phyloP scores from a whole-genome alignment of 1,140 invertebrate genomes.

The Pseudachorutes palmiensis region DNA sequence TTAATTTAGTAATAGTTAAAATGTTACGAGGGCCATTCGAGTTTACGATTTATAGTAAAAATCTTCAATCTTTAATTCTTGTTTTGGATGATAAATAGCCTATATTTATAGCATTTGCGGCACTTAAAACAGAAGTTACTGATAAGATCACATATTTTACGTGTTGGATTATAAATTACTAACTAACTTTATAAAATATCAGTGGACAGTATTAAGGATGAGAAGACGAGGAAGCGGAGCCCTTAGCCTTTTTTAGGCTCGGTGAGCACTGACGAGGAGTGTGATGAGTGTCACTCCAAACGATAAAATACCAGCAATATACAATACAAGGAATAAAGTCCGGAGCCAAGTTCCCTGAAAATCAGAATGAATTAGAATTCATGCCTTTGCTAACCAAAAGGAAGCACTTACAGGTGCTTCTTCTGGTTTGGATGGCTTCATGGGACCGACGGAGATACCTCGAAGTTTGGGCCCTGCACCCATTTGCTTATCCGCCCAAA shows the following conservation, averaged over 20 bases:
- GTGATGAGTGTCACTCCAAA: not conserved
- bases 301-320: not conserved
- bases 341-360: not conserved
- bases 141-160: not conserved
- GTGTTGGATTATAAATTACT: not conserved
- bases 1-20: too few relatives aligned
- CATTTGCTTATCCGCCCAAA: slow-evolving; percentile 35
- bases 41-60: too few relatives aligned
- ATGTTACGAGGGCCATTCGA: too few relatives aligned
- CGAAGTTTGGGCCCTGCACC: slow-evolving; percentile 22
- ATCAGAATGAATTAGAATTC: not conserved
- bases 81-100: not conserved
- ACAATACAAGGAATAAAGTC: not conserved
- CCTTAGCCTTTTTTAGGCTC: not conserved
- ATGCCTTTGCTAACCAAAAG: not conserved
- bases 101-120: not conserved
- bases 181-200: not conserved
- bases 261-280: not conserved
- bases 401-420: slow-evolving; percentile 30
- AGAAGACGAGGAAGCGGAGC: too few relatives aligned
- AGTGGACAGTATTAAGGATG: not conserved
- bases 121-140: not conserved
- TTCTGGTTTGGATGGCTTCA: slow-evolving; percentile 27
- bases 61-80: too few relatives aligned
- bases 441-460: slow-evolving; percentile 30